These are phyloP conservation scores for Vireo griseus DNA, from an alignment of 2,797 vertebrate species.

Conservation along the genomic window DNA sequence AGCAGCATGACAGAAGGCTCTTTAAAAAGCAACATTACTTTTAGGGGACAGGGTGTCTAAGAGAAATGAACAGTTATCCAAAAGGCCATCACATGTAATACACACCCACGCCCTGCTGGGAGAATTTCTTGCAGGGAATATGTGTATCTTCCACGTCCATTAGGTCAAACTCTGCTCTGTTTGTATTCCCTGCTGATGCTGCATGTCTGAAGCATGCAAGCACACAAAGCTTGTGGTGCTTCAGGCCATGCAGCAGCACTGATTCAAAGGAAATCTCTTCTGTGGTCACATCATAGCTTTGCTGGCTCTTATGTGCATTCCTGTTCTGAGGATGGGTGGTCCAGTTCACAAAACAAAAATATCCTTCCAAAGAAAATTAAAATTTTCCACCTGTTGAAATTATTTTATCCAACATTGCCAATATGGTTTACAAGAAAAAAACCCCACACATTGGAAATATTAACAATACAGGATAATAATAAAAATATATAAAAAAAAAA, in stretches of 20 bases:
- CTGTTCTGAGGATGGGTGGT: neutral
- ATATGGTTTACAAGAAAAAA: neutral
- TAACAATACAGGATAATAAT: neutral
- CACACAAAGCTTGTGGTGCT: neutral
- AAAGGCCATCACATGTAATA: neutral
- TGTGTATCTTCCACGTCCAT: neutral
- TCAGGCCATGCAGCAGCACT: neutral
- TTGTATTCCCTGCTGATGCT: neutral
- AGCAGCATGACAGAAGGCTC: constrained; percentile 3
- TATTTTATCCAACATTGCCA: neutral
- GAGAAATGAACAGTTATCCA: neutral
- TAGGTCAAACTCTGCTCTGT: neutral
- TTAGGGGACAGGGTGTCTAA: neutral
- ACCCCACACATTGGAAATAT: neutral
- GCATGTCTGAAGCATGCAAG: neutral
- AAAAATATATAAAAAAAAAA: neutral
- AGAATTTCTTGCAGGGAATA: neutral
- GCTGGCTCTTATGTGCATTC: neutral
- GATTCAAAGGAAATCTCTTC: neutral
- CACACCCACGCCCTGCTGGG: neutral
- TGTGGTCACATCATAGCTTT: neutral
- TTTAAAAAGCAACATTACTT: constrained; percentile 30
- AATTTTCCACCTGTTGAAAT: neutral
- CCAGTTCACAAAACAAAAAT: neutral
- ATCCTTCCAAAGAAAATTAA: neutral